These are phyloP conservation scores for Eleutherodactylus coqui DNA, from an alignment of 2,797 vertebrate genomes.

Conservation along the genomic window DNA sequence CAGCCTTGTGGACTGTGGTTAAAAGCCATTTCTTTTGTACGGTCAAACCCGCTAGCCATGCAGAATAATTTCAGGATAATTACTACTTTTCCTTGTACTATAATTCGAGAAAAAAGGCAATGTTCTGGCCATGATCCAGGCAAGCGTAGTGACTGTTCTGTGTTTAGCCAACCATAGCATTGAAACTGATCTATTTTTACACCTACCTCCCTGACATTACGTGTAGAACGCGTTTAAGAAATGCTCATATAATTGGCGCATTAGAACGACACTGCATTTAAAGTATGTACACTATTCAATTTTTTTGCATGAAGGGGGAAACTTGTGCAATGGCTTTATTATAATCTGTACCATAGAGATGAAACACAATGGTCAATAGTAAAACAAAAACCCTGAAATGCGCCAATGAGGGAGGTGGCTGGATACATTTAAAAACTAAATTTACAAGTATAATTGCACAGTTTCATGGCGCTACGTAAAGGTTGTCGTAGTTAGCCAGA, in stretches of 20 bases:
- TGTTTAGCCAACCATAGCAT: constrained; percentile 65
- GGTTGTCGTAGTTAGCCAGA: not conserved
- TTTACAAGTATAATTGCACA: not conserved
- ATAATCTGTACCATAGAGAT: not conserved
- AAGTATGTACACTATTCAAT: constrained; percentile 16
- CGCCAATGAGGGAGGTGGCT: not conserved
- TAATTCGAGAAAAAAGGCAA: constrained; percentile 61
- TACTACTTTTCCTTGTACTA: constrained; percentile 61
- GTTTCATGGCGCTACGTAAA: not conserved
- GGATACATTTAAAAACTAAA: not conserved
- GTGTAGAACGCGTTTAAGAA: constrained; percentile 65
- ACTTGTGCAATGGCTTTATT: not conserved
- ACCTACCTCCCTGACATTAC: constrained; percentile 65
- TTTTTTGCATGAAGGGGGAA: not conserved
- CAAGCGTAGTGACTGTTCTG: constrained; percentile 62
- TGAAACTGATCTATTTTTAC: constrained; percentile 71
- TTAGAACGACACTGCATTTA: constrained; percentile 35
- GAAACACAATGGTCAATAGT: not conserved
- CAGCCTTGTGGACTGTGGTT: constrained; percentile 30
- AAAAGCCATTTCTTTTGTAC: constrained; percentile 29
- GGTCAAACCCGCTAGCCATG: constrained; percentile 23
- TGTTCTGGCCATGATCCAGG: constrained; percentile 65
- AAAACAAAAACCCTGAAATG: not conserved
- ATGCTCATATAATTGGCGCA: constrained; percentile 65
- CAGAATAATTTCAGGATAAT: constrained; percentile 60